These are phyloP conservation scores for Aporrectodea caliginosa DNA, from an alignment of 1,140 invertebrate species.

Conservation along the genomic window DNA sequence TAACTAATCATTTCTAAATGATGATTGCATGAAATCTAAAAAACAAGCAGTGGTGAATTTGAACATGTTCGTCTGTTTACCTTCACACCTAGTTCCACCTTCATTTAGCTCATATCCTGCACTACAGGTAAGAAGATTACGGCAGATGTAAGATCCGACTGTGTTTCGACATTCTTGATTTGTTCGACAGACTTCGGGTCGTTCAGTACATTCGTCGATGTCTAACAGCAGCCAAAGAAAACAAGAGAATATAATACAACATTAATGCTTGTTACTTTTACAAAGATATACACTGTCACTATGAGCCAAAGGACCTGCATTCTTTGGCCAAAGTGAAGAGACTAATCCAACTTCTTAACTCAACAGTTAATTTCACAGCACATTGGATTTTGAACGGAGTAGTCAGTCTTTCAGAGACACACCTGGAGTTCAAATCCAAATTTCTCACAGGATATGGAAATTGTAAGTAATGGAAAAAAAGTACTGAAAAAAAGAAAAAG, in stretches of 20 bases:
- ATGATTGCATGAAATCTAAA: too few species aligned
- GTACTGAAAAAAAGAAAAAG: not conserved
- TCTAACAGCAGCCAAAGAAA: conserved; percentile 53
- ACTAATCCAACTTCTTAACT: not conserved
- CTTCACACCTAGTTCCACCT: conserved; percentile 51
- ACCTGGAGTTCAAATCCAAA: too few species aligned
- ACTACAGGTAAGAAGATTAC: conserved; percentile 59
- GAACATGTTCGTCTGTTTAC: too few species aligned
- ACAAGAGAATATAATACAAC: not conserved
- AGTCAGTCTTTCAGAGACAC: too few species aligned
- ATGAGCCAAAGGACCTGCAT: not conserved
- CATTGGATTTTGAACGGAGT: too few species aligned
- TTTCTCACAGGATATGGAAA: not conserved
- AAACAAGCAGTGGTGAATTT: too few species aligned
- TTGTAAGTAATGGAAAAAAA: not conserved
- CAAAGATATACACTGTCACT: not conserved
- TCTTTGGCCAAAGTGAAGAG: not conserved
- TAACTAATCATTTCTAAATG: too few species aligned
- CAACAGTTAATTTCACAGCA: not conserved
- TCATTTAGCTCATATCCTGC: conserved; percentile 52
- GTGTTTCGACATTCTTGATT: conserved; percentile 54
- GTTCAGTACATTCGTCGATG: conserved; percentile 61
- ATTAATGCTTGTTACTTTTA: not conserved
- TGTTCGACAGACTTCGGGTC: conserved; percentile 46
- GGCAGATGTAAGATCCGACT: conserved; percentile 48